Evolutionary conservation across 2,797 vertebrate species (phyloP).

Genomic region (Antennarius maculatus): DNA sequence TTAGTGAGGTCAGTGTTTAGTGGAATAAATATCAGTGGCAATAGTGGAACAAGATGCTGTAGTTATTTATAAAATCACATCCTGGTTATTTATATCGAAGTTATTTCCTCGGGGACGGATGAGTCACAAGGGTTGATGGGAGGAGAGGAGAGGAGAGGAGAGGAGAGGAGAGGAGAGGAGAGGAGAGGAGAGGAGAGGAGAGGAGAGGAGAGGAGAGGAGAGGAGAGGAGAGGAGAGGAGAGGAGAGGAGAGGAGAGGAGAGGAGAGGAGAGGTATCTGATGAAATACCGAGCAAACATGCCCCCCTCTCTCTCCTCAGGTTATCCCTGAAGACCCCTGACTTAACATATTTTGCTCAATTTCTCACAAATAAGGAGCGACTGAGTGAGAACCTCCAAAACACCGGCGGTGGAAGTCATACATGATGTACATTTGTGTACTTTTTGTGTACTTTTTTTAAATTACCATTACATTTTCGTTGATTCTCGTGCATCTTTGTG

Average conservation of each 20-base stretch:
- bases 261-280: slow-evolving; percentile 43
- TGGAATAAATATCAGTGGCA: slow-evolving; percentile 69
- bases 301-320: slow-evolving; percentile 29
- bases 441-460: too few relatives aligned
- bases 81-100: slow-evolving; percentile 74
- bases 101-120: slow-evolving; percentile 73
- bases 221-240: slow-evolving; percentile 16
- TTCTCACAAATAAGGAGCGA: slow-evolving; percentile 9
- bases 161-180: background rate
- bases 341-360: slow-evolving; percentile 38
- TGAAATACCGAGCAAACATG: slow-evolving; percentile 64
- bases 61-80: slow-evolving; percentile 77
- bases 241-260: background rate
- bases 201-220: background rate
- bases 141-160: background rate
- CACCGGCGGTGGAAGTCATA: background rate
- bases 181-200: background rate
- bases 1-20: slow-evolving; percentile 64
- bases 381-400: slow-evolving; percentile 26
- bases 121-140: slow-evolving; percentile 66
- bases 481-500: too few relatives aligned
- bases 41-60: slow-evolving; percentile 55
- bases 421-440: background rate
- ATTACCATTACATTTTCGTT: background rate
- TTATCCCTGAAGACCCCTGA: slow-evolving; percentile 49